Conservation (phyloP, 1,140 invertebrate species). For the Phymorhynchus buccinoides region DNA sequence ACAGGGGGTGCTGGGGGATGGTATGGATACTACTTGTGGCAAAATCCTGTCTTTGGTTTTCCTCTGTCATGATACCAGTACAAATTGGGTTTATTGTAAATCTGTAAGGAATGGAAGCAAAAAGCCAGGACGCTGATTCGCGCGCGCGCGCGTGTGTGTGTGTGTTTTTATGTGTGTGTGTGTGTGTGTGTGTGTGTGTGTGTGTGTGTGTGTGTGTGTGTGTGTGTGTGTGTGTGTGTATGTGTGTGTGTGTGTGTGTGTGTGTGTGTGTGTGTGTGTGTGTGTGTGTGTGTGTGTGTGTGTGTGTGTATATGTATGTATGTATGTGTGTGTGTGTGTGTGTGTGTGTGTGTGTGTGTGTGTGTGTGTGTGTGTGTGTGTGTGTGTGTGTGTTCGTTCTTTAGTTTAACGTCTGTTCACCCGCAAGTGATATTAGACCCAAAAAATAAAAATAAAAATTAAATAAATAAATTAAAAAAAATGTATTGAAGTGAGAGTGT, state of each 20-base stretch:
- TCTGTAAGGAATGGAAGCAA: not conserved
- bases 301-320: slow-evolving; percentile 34
- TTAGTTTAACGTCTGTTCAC: too few species aligned
- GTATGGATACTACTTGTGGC: too few species aligned
- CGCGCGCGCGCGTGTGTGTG: too few species aligned
- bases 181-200: slow-evolving; percentile 36
- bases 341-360: slow-evolving; percentile 22
- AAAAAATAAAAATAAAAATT: too few species aligned
- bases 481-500: too few species aligned
- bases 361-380: slow-evolving; percentile 14
- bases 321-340: slow-evolving; percentile 28
- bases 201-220: slow-evolving; percentile 25
- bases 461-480: too few species aligned
- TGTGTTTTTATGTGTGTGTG: not conserved
- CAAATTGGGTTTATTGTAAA: too few species aligned
- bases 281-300: slow-evolving; percentile 7
- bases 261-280: slow-evolving; percentile 35
- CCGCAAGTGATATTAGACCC: too few species aligned
- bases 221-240: slow-evolving; percentile 22
- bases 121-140: not conserved
- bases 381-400: too few species aligned
- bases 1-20: too few species aligned
- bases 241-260: slow-evolving; percentile 31
- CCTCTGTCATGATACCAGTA: too few species aligned
- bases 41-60: too few species aligned